Evolutionary conservation across 2,888 invertebrate genomes (phyloP).

Genomic region (Lithophane leautieri): DNA sequence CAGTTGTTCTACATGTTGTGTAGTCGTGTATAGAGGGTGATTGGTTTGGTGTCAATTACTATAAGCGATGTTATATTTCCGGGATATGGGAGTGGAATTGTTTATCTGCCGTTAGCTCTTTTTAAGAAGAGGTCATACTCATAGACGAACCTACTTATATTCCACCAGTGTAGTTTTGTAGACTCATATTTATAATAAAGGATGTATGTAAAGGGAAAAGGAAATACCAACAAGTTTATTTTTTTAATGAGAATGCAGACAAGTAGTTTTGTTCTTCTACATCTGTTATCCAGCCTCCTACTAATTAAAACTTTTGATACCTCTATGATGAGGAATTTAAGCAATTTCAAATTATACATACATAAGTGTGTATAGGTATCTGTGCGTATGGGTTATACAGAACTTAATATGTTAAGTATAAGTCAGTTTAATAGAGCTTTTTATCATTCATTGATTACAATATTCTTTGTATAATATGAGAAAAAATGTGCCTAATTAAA

Average conservation of each 20-base stretch:
- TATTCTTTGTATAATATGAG: conserved; percentile 67
- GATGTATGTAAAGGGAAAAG: conserved; percentile 11
- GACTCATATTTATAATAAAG: conserved; percentile 37
- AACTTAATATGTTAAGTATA: conserved; percentile 35
- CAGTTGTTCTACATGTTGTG: conserved; percentile 41
- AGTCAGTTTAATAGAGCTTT: conserved; percentile 61
- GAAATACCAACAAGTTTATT: conserved; percentile 34
- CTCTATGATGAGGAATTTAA: conserved; percentile 43
- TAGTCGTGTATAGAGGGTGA: conserved; percentile 35
- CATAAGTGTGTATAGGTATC: conserved; percentile 19
- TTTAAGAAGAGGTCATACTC: conserved; percentile 39
- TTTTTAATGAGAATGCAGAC: conserved; percentile 44
- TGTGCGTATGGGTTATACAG: conserved; percentile 27
- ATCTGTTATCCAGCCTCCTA: conserved; percentile 47
- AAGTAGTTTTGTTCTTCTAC: conserved; percentile 45
- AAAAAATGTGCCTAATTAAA: conserved; percentile 82
- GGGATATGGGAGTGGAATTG: conserved; percentile 12
- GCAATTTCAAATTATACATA: conserved; percentile 33
- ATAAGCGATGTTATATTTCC: conserved; percentile 33
- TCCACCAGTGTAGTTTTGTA: conserved; percentile 49
- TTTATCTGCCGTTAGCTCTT: conserved; percentile 42
- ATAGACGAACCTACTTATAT: conserved; percentile 31
- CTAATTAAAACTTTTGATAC: conserved; percentile 45
- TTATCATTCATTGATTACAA: conserved; percentile 57
- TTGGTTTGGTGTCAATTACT: conserved; percentile 63